These are phyloP conservation scores for Nebria salina DNA, from an alignment of 2,888 invertebrate species.

Conservation along the genomic window DNA sequence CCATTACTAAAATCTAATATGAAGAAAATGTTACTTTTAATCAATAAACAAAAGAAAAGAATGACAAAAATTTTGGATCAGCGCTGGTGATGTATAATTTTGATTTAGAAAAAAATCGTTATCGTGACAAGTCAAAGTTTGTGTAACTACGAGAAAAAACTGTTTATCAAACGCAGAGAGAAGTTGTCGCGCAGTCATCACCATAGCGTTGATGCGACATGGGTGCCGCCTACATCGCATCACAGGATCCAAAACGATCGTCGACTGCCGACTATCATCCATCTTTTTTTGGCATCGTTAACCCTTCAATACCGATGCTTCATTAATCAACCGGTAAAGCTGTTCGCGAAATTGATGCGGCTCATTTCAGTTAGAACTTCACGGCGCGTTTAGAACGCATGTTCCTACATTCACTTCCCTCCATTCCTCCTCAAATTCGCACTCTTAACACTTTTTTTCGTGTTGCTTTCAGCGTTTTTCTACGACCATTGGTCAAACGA, in stretches of 20 bases:
- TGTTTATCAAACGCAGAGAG: slow-evolving; percentile 39
- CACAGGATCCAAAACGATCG: slow-evolving; percentile 14
- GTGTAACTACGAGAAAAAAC: slow-evolving; percentile 31
- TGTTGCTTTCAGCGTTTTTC: neutral
- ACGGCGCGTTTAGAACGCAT: slow-evolving; percentile 18
- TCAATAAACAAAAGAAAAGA: neutral
- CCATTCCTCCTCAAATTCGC: neutral
- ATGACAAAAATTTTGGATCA: neutral
- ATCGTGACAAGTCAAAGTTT: slow-evolving; percentile 38
- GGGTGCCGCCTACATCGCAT: slow-evolving; percentile 23
- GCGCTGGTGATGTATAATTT: neutral
- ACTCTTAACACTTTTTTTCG: slow-evolving; percentile 8
- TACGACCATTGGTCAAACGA: slow-evolving; percentile 10
- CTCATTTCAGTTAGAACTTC: slow-evolving; percentile 43
- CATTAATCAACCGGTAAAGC: slow-evolving; percentile 54
- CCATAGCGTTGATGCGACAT: slow-evolving; percentile 14
- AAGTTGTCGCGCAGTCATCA: slow-evolving; percentile 44
- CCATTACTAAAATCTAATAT: no score
- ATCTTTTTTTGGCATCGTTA: slow-evolving; percentile 57
- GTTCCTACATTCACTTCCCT: neutral
- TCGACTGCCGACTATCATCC: slow-evolving; percentile 50
- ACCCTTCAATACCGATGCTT: slow-evolving; percentile 56
- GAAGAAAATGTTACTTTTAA: no score
- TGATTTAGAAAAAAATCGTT: slow-evolving; percentile 21
- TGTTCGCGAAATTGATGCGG: slow-evolving; percentile 50